Conservation (phyloP, 2,113 vertebrate species). For the Siniperca chuatsi region DNA sequence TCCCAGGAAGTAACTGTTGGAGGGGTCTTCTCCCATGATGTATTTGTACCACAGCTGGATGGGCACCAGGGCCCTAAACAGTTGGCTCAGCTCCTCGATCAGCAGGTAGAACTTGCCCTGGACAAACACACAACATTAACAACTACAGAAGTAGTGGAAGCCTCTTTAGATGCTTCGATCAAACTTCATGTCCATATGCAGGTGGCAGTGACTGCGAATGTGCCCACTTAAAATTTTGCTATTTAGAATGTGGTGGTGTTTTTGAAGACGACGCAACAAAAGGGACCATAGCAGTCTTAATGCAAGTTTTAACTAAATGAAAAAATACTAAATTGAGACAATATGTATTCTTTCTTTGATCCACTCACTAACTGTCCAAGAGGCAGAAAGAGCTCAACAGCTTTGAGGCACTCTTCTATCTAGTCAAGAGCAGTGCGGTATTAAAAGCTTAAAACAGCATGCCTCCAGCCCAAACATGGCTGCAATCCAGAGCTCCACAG, state of each 20-base stretch:
- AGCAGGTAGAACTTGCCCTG: slow-evolving; percentile 97
- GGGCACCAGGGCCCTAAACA: slow-evolving; percentile 95
- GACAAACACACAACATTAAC: slow-evolving; percentile 43
- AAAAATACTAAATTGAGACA: slow-evolving; percentile 9
- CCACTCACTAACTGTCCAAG: slow-evolving; percentile 35
- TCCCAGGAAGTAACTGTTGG: slow-evolving; percentile 94
- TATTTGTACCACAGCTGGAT: slow-evolving; percentile 99
- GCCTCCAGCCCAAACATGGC: slow-evolving; percentile 80
- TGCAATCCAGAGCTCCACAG: slow-evolving; percentile 70
- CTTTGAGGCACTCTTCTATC: slow-evolving; percentile 73
- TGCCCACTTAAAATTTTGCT: background rate
- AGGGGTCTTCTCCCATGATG: slow-evolving; percentile 96
- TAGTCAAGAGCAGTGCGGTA: slow-evolving; percentile 75
- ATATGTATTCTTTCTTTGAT: slow-evolving; percentile 45
- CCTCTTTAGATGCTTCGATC: background rate
- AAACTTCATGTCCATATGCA: background rate
- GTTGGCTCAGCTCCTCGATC: slow-evolving; percentile 97
- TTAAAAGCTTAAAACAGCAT: slow-evolving; percentile 78
- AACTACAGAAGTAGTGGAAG: background rate
- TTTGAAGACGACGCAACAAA: slow-evolving; percentile 3
- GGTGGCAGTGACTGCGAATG: background rate
- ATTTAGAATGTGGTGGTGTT: background rate
- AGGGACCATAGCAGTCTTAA: background rate
- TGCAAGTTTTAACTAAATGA: background rate
- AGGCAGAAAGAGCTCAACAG: slow-evolving; percentile 45